phyloP scores from a whole-genome alignment of 92 coral and sea anemone genomes.

The Meandrina meandrites region DNA sequence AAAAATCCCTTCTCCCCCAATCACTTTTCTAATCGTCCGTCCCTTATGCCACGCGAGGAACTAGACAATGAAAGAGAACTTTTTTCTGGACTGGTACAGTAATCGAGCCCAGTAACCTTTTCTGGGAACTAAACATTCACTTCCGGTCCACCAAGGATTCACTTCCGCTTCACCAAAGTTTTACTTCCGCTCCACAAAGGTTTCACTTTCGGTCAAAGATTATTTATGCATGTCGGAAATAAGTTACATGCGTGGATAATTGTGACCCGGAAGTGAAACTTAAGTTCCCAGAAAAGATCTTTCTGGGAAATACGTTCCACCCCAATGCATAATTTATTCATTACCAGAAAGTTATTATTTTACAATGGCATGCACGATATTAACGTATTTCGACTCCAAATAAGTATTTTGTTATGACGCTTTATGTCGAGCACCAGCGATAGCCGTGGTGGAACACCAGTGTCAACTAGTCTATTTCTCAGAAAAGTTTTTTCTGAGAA shows the following conservation, averaged over 20 bases:
- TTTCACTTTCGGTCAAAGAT: slow-evolving; percentile 14
- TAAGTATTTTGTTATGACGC: neutral
- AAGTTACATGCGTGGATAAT: neutral
- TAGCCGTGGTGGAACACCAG: too few relatives aligned
- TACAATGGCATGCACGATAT: neutral
- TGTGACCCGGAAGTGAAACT: slow-evolving; percentile 12
- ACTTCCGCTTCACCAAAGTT: too few relatives aligned
- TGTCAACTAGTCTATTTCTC: too few relatives aligned
- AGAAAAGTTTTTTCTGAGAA: too few relatives aligned
- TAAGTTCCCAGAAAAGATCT: slow-evolving; percentile 17
- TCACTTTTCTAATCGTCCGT: too few relatives aligned
- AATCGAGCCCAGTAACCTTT: neutral
- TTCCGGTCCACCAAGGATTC: too few relatives aligned
- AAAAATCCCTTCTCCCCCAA: too few relatives aligned
- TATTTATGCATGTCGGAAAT: too few relatives aligned
- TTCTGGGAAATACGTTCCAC: slow-evolving; percentile 7
- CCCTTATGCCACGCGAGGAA: too few relatives aligned
- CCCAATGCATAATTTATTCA: neutral
- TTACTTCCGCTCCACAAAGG: neutral
- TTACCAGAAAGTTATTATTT: neutral
- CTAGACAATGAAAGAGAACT: too few relatives aligned
- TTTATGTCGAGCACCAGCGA: too few relatives aligned
- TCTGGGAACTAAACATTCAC: neutral
- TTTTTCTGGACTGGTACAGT: too few relatives aligned
- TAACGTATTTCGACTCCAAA: neutral